Base-by-base conservation (phyloP, 2,888 invertebrate species). In the Trypoxylon attenuatum region DNA sequence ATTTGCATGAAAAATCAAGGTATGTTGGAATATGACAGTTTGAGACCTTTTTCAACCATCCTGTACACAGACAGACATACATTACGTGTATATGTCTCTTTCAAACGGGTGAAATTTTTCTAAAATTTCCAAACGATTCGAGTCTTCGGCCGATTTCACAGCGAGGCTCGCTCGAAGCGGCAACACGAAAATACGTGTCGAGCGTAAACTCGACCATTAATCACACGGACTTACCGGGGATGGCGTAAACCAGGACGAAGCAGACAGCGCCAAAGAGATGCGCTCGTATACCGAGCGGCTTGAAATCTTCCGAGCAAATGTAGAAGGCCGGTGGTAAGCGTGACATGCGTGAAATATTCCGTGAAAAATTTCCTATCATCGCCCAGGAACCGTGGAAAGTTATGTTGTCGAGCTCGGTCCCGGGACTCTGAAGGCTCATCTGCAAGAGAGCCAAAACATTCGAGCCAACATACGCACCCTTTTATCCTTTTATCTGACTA, bases 201-300 rank as follows among this genome's bases (percentile, higher is more conserved):
- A n/a, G 6, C 13, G 38, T 16, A 6, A 57, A 27, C 25, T 33
- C 10, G n/a, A 5, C 43, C 23, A 56, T 55, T 38, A 55, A 53
- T 46, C n/a, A 49, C 29, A 6, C 2, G 13, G 50, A 41, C 59
- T 73, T 74, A 92, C 94, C 94, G 2, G 94, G 94, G 10, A 94
- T 88, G 0, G 93, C 92, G 79, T 94, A 94, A 29, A 94, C 93
- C n/a, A 93, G 89, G 1, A 92, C 88, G 80, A 94, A 94, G 79
- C 92, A 92, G 78, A 91, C 90, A 0, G 91, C 88, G 6, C 94
- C 94, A 72, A 92, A 92, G 1, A 91, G 84, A 66, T 90, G 89
- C 64, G 90, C 89, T 41, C 88, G 88, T 43, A 90, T 89, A 1
- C 89, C 88, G 0, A 87, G 87, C 57, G 88, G 84, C 0, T 88